A percentile compares a stretch with the other conserved stretches of the same genome.
Conservation (phyloP, 2,888 invertebrate genomes). For the Aspidapion aeneum region DNA sequence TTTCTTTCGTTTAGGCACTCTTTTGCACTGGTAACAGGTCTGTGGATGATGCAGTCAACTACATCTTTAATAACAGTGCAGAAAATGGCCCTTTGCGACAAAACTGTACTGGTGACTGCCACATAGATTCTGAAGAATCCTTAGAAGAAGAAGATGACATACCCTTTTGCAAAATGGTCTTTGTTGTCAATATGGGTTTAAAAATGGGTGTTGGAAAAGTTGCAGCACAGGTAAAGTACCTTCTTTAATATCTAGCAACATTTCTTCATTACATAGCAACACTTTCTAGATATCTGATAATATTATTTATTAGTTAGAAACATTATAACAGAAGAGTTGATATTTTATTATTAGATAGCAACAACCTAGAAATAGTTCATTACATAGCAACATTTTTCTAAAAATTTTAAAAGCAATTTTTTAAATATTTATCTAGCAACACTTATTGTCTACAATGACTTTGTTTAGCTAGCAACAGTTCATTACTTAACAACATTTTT, state of each 20-base stretch:
- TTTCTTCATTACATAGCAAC: too few species aligned
- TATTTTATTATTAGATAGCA: too few species aligned
- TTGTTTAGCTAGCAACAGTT: too few species aligned
- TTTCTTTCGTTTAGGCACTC: slow-evolving; percentile 45
- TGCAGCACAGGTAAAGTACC: slow-evolving; percentile 54
- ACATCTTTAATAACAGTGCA: slow-evolving; percentile 50
- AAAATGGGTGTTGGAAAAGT: slow-evolving; percentile 62
- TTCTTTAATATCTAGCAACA: too few species aligned
- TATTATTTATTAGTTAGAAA: too few species aligned
- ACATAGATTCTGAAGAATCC: slow-evolving; percentile 27
- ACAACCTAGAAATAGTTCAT: too few species aligned
- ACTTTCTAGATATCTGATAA: too few species aligned
- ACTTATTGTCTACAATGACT: too few species aligned
- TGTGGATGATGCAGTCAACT: slow-evolving; percentile 53
- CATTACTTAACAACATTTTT: too few species aligned
- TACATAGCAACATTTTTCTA: too few species aligned
- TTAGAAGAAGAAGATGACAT: slow-evolving; percentile 40
- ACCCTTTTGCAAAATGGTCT: slow-evolving; percentile 58
- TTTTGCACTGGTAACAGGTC: slow-evolving; percentile 55
- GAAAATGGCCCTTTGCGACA: slow-evolving; percentile 15
- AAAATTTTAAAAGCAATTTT: too few species aligned
- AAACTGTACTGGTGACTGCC: not conserved
- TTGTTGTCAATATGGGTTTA: slow-evolving; percentile 58
- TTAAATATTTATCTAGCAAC: too few species aligned
- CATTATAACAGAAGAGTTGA: not conserved